Conservation (phyloP, 30 jellyfish, hydroid and myxozoan genomes). For the Aurelia coerulea region DNA sequence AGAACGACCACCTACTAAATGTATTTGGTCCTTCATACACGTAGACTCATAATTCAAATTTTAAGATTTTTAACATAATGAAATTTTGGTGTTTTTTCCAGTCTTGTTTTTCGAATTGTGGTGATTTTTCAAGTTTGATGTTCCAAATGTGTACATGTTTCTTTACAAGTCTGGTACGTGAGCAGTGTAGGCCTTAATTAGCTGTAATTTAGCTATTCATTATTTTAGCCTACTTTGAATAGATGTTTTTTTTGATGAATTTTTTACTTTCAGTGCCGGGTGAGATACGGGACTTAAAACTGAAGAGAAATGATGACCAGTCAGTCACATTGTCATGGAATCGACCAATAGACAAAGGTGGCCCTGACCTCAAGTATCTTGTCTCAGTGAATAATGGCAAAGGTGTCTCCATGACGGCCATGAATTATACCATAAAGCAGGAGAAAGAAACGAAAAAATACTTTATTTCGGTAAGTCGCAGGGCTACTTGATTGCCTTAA, state of each 20-base stretch:
- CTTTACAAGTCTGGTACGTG: too few species aligned
- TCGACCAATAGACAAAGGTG: slow-evolving; percentile 67
- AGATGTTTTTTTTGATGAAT: background rate
- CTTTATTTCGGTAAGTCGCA: slow-evolving; percentile 44
- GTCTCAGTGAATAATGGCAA: slow-evolving; percentile 45
- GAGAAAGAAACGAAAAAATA: slow-evolving; percentile 33
- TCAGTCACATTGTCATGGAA: slow-evolving; percentile 69
- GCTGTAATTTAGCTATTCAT: too few species aligned
- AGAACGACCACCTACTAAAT: too few species aligned
- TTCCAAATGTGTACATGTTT: too few species aligned
- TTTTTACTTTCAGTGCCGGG: slow-evolving; percentile 64
- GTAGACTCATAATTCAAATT: too few species aligned
- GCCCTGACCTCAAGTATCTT: slow-evolving; percentile 31
- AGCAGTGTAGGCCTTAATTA: too few species aligned
- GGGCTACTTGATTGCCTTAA: background rate
- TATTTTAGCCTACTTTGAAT: too few species aligned
- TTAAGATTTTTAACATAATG: too few species aligned
- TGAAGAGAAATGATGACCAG: slow-evolving; percentile 58
- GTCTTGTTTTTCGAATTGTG: too few species aligned
- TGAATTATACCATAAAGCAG: slow-evolving; percentile 33
- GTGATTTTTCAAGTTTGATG: too few species aligned
- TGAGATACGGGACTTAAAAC: slow-evolving; percentile 28
- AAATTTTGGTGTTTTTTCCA: too few species aligned
- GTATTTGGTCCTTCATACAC: too few species aligned
- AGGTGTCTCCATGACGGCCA: background rate